A percentile compares a stretch with the other conserved stretches of the same genome.
Evolutionary conservation across 2,797 vertebrate species (phyloP).

Genomic region (Heterohyrax brucei): DNA sequence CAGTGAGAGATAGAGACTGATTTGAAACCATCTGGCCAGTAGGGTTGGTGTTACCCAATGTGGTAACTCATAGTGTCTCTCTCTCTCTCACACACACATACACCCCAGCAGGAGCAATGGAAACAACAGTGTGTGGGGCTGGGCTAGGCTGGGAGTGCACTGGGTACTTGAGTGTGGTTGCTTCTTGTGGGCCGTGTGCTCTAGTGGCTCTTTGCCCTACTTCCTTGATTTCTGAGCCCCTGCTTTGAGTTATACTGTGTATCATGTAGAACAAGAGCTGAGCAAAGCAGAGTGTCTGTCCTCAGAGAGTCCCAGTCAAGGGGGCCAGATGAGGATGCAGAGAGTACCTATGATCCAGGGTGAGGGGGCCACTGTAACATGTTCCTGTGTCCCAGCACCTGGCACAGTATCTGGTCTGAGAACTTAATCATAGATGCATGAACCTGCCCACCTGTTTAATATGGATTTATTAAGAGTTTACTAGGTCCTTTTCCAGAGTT

Average conservation of each 20-base stretch:
- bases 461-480: not conserved
- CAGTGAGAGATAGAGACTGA: no score
- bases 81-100: no score
- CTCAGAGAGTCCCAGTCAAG: not conserved
- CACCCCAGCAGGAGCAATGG: no score
- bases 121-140: no score
- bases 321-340: not conserved
- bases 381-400: not conserved
- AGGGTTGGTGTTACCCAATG: no score
- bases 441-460: not conserved
- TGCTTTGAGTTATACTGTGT: not conserved
- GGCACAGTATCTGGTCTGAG: not conserved
- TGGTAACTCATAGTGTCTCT: no score
- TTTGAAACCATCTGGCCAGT: no score
- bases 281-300: not conserved
- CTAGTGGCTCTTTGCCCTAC: conserved; percentile 84
- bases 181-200: conserved; percentile 92
- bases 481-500: not conserved
- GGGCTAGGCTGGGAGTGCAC: not conserved
- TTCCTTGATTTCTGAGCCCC: not conserved
- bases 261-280: not conserved
- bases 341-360: not conserved
- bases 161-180: conserved; percentile 92
- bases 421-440: not conserved
- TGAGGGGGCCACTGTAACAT: not conserved